phyloP scores from a whole-genome alignment of 2,888 invertebrate genomes.

The Mayetiola destructor region DNA sequence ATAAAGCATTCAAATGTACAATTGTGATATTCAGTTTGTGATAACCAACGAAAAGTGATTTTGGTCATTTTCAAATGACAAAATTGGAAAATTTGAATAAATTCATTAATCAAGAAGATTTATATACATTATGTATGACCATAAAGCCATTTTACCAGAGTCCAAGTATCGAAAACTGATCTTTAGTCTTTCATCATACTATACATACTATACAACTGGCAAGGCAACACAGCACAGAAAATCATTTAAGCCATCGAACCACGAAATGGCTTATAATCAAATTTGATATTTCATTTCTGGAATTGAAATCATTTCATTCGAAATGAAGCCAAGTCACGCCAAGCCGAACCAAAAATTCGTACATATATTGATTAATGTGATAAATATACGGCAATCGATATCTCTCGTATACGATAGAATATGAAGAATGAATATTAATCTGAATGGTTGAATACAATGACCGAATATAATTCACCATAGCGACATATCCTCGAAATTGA shows the following conservation, averaged over 20 bases:
- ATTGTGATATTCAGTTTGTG: neutral
- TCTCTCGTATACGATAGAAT: no score
- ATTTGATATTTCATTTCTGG: no score
- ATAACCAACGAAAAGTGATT: no score
- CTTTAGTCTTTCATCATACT: no score
- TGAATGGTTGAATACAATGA: no score
- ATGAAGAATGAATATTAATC: no score
- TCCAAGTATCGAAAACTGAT: no score
- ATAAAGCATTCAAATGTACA: neutral
- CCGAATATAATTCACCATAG: constrained; percentile 1
- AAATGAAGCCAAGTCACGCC: neutral
- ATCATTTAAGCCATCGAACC: neutral
- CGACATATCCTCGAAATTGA: neutral
- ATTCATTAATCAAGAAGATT: constrained; percentile 13
- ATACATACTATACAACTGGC: no score
- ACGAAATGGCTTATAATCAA: constrained; percentile 3
- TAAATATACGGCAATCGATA: neutral
- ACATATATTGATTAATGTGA: constrained; percentile 4
- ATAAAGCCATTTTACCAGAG: no score
- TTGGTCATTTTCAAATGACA: neutral
- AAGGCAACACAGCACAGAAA: neutral
- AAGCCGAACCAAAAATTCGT: neutral
- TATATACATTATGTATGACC: no score
- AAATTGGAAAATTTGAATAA: constrained; percentile 11
- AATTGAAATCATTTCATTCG: neutral